Evolutionary conservation across 2,888 invertebrate species (phyloP), one percentile per base, ranked within the genome.

Genomic region (Pandemis corylana): DNA sequence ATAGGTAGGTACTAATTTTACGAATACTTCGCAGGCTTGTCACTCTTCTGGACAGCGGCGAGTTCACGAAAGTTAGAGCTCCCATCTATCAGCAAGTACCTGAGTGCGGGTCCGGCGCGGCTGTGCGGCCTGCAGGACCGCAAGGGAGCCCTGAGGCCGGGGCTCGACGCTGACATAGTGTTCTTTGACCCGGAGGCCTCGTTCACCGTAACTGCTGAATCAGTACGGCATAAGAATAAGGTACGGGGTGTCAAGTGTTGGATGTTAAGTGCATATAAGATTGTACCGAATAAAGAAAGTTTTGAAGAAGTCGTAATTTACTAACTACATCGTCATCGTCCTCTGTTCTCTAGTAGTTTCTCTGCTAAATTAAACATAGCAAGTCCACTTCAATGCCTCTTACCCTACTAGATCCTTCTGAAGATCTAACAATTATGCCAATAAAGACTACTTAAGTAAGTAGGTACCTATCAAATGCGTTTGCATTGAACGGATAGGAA

Each of bases 141-240:
- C 2, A 97, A 97, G 85, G 96, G 97, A 0, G 91, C 94, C 74
- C 88, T 97, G 44, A 90, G 91, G 65, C 90, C 92, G 6, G 96
- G 96, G 6, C 95, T 95, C 69, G 97, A 97, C 82, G 97, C 97
- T 0, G 97, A 97, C 84, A 95, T 97, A 64, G 96, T 97, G 68
- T 94, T 96, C 77, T 97, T 97, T 94, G 95, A 96, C 85, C 96
- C 97, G 0, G 95, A 96, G 5, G 95, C 94, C 64, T 90, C 92
- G 42, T 96, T 96, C 80, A 87, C 87, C 61, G 95, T 97, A 9
- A 90, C 92, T 12, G 84, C 94, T 68, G 94, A 95, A n/a, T 94
- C 93, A 42, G 95, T 97, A 77, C 90, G 95, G n/a, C 96, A 96
- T 80, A 96, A 96, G 79, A 96, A 97, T 85, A 97, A 97, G 95